Conservation (phyloP, 37 sponge, comb jelly and placozoan species). For the Cladorhizidae sp. region DNA sequence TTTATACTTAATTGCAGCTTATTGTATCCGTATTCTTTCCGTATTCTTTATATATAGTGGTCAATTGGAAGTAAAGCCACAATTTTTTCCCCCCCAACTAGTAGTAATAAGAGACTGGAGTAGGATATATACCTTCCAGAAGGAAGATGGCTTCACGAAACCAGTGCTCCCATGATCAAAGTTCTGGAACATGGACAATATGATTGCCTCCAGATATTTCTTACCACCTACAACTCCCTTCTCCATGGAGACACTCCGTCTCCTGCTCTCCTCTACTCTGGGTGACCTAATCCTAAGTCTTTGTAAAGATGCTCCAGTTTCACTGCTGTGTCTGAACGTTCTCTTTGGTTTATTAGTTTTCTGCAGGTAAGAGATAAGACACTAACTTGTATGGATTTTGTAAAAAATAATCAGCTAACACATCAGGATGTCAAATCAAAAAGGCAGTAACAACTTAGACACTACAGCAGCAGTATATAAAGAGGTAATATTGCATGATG, state of each 20-base stretch:
- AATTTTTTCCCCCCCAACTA: too few species aligned
- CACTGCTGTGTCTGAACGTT: not conserved
- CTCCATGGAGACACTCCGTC: not conserved
- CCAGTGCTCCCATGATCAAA: constrained; percentile 52
- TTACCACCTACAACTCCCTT: not conserved
- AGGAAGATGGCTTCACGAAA: constrained; percentile 4
- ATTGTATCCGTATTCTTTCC: too few species aligned
- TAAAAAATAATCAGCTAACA: too few species aligned
- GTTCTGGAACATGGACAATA: constrained; percentile 28
- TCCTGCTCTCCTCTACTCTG: not conserved
- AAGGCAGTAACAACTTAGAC: too few species aligned
- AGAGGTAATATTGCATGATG: too few species aligned
- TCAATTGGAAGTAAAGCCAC: too few species aligned
- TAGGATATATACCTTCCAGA: constrained; percentile 64
- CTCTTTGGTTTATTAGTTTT: constrained; percentile 32
- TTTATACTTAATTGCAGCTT: too few species aligned
- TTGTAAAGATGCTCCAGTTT: not conserved
- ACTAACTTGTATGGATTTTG: too few species aligned
- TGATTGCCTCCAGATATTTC: constrained; percentile 25
- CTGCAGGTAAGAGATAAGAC: not conserved
- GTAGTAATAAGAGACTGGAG: too few species aligned
- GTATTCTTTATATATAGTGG: too few species aligned
- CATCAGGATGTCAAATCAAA: too few species aligned
- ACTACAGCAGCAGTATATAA: too few species aligned
- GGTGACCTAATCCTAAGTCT: constrained; percentile 4